Base-by-base conservation (phyloP, 2,888 invertebrate genomes). In the Cacoxenus indagator region DNA sequence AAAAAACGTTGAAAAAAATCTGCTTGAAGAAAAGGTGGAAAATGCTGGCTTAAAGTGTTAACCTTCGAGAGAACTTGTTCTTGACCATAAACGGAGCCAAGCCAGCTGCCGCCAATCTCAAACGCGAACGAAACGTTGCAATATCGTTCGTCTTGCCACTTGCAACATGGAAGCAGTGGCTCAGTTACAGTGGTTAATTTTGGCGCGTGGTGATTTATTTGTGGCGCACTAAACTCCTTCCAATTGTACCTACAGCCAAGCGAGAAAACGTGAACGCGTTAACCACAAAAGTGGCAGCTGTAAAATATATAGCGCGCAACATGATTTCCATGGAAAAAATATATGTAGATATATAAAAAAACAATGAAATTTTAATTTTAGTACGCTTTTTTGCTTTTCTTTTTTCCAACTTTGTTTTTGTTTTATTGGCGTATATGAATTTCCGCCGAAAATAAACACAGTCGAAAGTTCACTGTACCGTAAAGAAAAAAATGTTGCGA, bases 391-490 rank as follows among this genome's bases (percentile, higher is more conserved):
- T 66, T 43, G 67, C 29, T 67, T 55, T 55, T 55, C 11, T 26
- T 55, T 24, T 55, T 17, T 31, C 31, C 17, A 31, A 31, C 27
- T 31, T 29, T 26, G 54, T 31, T 59, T n/a, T 59, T 59, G 17
- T 17, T 59, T 59, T 59, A 31, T n/a, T n/a, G n/a, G n/a, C 17
- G 17, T 22, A 31, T 17, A 31, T 59, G 19, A 59, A 31, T 27
- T 29, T 57, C 29, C 27, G 27, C 17, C 43, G 22, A 37, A 61
- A 43, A 48, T 17, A 17, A 19, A 51, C 4, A 64, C 64, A 67
- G 75, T 71, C 72, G 65, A 70, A 67, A 72, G 80, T 79, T 81
- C 82, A 81, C 75, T 83, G 80, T 81, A 81, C 80, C 80, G 80
- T 81, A 79, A 83, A 80, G 76, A 75, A 67, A 64, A 65, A 74